Evolutionary conservation across 2,797 vertebrate species (phyloP).

Genomic region (Benthosema pterotum): DNA sequence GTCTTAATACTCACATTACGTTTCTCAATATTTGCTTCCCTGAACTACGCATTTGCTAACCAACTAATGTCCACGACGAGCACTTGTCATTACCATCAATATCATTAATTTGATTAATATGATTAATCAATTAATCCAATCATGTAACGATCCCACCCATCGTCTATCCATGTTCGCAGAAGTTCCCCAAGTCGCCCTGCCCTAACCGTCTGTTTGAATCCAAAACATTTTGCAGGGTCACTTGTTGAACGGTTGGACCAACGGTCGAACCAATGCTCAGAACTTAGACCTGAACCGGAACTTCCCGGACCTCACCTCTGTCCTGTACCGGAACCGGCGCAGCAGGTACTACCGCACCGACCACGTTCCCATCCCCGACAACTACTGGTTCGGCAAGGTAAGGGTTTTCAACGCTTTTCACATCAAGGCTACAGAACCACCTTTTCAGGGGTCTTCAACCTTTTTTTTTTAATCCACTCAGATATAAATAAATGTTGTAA

Average conservation of each 20-base stretch:
- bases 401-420: conserved; percentile 20
- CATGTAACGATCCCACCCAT: background rate
- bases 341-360: conserved; percentile 82
- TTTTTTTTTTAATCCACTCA: no score
- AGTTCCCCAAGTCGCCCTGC: background rate
- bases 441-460: no score
- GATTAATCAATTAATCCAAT: background rate
- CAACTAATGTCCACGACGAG: conserved; percentile 39
- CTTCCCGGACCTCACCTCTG: conserved; percentile 93
- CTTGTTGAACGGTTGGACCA: conserved; percentile 92
- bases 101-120: background rate
- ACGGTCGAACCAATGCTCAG: conserved; percentile 89
- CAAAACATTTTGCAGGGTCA: conserved; percentile 84
- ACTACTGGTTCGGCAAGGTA: conserved; percentile 96
- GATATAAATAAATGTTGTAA: no score
- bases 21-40: conserved; percentile 13
- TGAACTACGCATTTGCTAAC: conserved; percentile 23
- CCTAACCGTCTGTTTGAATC: conserved; percentile 35
- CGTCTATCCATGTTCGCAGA: background rate
- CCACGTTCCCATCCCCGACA: conserved; percentile 91
- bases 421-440: no score
- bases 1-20: conserved; percentile 44
- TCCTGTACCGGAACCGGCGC: conserved; percentile 86
- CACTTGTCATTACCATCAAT: conserved; percentile 3
- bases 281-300: conserved; percentile 96